A percentile compares a stretch with the other conserved stretches of the same genome.
Conservation (phyloP, 2,888 invertebrate species). For the Plutella xylostella region DNA sequence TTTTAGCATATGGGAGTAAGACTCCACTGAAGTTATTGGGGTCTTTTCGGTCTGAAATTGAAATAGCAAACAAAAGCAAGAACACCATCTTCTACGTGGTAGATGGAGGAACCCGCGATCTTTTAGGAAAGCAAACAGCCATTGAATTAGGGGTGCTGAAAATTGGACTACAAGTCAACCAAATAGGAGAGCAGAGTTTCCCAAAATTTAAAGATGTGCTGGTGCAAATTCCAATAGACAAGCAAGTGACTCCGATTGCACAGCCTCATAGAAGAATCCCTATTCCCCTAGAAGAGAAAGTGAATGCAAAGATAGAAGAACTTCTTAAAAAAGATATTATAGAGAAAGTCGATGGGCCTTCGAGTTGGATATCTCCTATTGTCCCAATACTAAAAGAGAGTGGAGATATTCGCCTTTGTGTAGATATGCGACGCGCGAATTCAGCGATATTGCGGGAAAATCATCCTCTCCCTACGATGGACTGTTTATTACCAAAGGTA, state of each 20-base stretch:
- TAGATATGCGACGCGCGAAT: constrained; percentile 33
- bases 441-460: constrained; percentile 23
- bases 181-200: not conserved
- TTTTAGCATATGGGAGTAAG: constrained; percentile 4
- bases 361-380: constrained; percentile 30
- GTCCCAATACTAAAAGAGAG: constrained; percentile 26
- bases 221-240: constrained; percentile 1
- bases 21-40: not conserved
- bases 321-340: constrained; percentile 24
- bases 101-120: not conserved
- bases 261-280: constrained; percentile 2
- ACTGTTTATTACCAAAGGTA: constrained; percentile 20
- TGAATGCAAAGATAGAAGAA: constrained; percentile 18
- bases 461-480: constrained; percentile 23
- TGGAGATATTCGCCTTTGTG: constrained; percentile 27
- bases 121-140: constrained; percentile 2
- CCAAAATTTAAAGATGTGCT: constrained; percentile 4
- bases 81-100: not conserved
- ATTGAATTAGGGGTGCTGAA: constrained; percentile 2
- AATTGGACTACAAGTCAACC: constrained; percentile 2
- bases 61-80: not conserved
- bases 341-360: constrained; percentile 25
- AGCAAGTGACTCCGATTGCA: not conserved
- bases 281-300: not conserved
- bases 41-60: not conserved